These are phyloP conservation scores for Scophthalmus maximus DNA, from an alignment of 2,113 vertebrate species.

Conservation along the genomic window DNA sequence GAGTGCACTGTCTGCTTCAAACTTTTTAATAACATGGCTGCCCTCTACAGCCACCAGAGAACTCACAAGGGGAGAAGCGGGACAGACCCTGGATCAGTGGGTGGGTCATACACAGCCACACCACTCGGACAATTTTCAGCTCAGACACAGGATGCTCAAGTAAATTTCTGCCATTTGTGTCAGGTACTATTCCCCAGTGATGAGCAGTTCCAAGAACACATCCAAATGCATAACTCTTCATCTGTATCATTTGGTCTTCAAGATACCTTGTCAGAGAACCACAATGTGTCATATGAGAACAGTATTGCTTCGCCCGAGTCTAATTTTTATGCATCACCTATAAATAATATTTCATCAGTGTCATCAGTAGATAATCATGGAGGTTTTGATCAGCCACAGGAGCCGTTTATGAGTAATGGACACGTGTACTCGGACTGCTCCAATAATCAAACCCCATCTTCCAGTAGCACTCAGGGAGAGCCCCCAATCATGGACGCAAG, in stretches of 20 bases:
- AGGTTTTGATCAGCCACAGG: conserved; percentile 77
- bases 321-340: conserved; percentile 72
- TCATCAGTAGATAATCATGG: conserved; percentile 78
- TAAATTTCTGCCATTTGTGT: conserved; percentile 84
- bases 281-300: conserved; percentile 65
- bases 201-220: conserved; percentile 82
- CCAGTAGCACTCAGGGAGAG: conserved; percentile 73
- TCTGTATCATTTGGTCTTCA: conserved; percentile 75
- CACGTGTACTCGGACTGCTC: conserved; percentile 82
- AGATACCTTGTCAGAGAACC: conserved; percentile 65
- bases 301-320: conserved; percentile 73
- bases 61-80: conserved; percentile 81
- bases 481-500: conserved; percentile 52
- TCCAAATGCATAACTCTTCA: conserved; percentile 84
- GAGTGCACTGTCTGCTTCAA: conserved; percentile 89
- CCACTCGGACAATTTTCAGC: conserved; percentile 63
- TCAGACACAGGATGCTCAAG: conserved; percentile 65
- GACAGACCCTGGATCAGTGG: conserved; percentile 22
- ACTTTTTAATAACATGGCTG: conserved; percentile 88
- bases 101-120: conserved; percentile 32
- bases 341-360: conserved; percentile 80
- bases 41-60: conserved; percentile 90
- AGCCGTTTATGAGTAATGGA: conserved; percentile 62
- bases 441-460: conserved; percentile 64
- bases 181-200: conserved; percentile 78